These are phyloP conservation scores for Eunapius fragilis DNA, from an alignment of 37 sponge, comb jelly and placozoan genomes.

Conservation along the genomic window DNA sequence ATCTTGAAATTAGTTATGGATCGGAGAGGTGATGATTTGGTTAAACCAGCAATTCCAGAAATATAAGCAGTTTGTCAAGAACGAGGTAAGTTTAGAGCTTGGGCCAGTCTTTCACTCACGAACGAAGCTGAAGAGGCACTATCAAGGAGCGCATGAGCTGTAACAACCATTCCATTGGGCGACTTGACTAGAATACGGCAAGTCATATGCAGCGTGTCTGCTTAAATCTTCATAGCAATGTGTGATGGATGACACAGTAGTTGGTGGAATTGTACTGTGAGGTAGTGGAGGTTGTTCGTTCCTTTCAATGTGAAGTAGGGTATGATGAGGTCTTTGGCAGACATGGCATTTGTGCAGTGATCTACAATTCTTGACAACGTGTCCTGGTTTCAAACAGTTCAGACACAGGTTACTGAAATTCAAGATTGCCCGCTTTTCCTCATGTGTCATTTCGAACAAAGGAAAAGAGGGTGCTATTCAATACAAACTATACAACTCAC, in stretches of 20 bases:
- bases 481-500: too few species aligned
- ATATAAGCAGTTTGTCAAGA: constrained; percentile 17
- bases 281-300: background rate
- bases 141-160: constrained; percentile 46
- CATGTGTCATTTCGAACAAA: constrained; percentile 32
- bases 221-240: background rate
- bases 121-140: constrained; percentile 53
- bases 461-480: constrained; percentile 36
- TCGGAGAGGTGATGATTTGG: constrained; percentile 1
- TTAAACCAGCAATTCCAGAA: constrained; percentile 49
- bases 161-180: background rate
- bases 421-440: constrained; percentile 6
- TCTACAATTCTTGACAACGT: constrained; percentile 30
- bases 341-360: constrained; percentile 30
- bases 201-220: background rate
- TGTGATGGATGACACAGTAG: background rate
- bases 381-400: constrained; percentile 35
- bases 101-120: constrained; percentile 28
- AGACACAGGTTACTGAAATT: constrained; percentile 15
- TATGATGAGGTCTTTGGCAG: constrained; percentile 45
- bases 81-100: constrained; percentile 21
- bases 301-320: constrained; percentile 26
- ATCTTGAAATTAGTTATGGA: constrained; percentile 23
- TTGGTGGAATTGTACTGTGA: too few species aligned
- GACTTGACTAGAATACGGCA: too few species aligned